These are phyloP conservation scores for Neogobius melanostomus DNA, from an alignment of 2,113 vertebrate genomes.

Conservation along the genomic window DNA sequence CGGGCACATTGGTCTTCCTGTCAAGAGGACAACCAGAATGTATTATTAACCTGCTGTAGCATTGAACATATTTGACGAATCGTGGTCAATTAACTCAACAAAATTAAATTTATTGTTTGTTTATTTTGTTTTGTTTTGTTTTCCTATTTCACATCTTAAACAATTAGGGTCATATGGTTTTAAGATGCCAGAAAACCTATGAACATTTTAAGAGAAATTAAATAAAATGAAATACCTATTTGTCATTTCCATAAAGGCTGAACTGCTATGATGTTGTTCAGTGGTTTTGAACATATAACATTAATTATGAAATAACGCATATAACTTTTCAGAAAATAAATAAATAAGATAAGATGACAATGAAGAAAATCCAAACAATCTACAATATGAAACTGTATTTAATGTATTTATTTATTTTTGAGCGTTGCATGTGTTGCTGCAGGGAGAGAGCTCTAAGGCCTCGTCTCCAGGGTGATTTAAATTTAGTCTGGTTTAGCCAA, in stretches of 20 bases:
- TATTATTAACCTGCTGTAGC: conserved; percentile 22
- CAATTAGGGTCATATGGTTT: neutral
- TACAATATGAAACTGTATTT: conserved; percentile 18
- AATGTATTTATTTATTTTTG: neutral
- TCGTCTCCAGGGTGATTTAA: conserved; percentile 26
- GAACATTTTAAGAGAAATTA: no score
- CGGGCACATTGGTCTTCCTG: conserved; percentile 46
- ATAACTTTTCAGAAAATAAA: no score
- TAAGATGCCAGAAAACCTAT: no score
- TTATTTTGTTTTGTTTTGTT: neutral
- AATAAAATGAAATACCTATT: no score
- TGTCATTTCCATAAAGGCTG: no score
- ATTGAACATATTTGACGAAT: conserved; percentile 9
- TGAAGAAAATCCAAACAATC: neutral
- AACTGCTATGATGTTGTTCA: no score
- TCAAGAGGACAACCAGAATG: conserved; percentile 41
- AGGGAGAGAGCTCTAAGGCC: neutral
- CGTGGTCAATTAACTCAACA: neutral
- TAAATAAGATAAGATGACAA: no score
- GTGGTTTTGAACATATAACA: no score
- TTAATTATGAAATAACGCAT: no score
- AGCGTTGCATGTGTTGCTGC: neutral
- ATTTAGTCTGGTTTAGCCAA: conserved; percentile 17
- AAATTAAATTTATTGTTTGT: no score
- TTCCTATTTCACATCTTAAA: neutral